Evolutionary conservation across 2,888 invertebrate species (phyloP).

Genomic region (Yponomeuta sedellus): DNA sequence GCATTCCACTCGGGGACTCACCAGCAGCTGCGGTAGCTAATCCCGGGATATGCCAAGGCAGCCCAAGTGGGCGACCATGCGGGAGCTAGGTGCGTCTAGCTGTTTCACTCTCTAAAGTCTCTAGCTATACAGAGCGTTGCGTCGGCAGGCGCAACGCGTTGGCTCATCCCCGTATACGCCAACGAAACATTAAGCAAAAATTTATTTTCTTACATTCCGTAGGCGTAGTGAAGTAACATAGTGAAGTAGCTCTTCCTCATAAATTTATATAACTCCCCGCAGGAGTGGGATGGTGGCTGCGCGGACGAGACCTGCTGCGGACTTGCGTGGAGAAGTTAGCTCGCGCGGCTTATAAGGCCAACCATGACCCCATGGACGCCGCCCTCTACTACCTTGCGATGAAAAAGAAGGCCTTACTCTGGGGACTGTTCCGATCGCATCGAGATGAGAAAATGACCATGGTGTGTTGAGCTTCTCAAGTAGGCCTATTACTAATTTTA

Average conservation of each 20-base stretch:
- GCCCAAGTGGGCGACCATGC: too few relatives aligned
- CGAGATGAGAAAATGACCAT: slow-evolving; percentile 93
- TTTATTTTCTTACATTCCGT: too few relatives aligned
- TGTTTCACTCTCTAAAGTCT: too few relatives aligned
- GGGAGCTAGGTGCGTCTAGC: too few relatives aligned
- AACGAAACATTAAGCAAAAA: too few relatives aligned
- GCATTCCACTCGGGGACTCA: too few relatives aligned
- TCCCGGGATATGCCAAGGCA: too few relatives aligned
- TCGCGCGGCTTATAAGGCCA: slow-evolving; percentile 92
- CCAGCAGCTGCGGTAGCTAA: too few relatives aligned
- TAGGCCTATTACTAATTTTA: too few relatives aligned
- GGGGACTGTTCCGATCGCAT: slow-evolving; percentile 94
- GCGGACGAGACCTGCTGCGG: slow-evolving; percentile 87
- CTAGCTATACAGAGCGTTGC: background rate
- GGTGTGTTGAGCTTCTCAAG: slow-evolving; percentile 33
- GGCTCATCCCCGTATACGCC: too few relatives aligned
- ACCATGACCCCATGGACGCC: slow-evolving; percentile 97
- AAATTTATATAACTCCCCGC: background rate
- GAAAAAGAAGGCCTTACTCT: slow-evolving; percentile 97
- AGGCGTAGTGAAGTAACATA: too few relatives aligned
- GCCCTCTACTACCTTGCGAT: slow-evolving; percentile 98
- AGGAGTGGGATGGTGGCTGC: slow-evolving; percentile 97
- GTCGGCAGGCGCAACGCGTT: too few relatives aligned
- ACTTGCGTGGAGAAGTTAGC: slow-evolving; percentile 94
- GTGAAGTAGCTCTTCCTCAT: background rate